Conservation (phyloP, 2,888 invertebrate species). For the Eutolmus rufibarbis region DNA sequence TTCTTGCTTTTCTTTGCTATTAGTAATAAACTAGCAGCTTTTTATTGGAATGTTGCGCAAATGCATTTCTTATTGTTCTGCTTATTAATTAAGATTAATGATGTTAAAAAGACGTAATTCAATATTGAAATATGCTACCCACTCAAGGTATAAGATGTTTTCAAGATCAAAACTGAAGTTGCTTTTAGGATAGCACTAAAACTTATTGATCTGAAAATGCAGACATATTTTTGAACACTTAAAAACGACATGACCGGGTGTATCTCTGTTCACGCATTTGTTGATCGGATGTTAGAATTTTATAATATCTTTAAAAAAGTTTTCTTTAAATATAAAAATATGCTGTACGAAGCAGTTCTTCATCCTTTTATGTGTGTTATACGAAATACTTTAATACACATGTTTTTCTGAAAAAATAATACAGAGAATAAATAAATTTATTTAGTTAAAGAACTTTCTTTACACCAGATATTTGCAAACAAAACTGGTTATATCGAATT, state of each 20-base stretch:
- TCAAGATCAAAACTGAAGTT: not conserved
- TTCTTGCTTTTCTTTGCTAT: not conserved
- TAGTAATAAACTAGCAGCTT: not conserved
- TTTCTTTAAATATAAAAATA: too few species aligned
- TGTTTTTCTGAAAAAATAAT: too few species aligned
- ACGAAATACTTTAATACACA: too few species aligned
- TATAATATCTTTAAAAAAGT: too few species aligned
- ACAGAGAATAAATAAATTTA: not conserved
- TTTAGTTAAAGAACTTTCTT: not conserved
- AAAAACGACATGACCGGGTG: not conserved
- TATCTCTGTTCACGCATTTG: not conserved
- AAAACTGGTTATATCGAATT: not conserved
- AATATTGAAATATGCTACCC: not conserved
- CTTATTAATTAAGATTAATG: not conserved
- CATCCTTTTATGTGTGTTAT: too few species aligned
- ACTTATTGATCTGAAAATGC: not conserved
- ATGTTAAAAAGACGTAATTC: not conserved
- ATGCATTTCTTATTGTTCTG: not conserved
- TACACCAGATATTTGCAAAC: not conserved
- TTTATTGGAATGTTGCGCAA: not conserved
- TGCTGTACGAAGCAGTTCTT: too few species aligned
- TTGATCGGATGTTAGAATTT: too few species aligned
- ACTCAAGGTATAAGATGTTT: not conserved
- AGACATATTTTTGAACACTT: not conserved
- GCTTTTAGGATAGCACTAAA: not conserved